Evolutionary conservation across 1,140 invertebrate genomes (phyloP), one percentile per base, ranked within the genome.

Genomic region (Hycleus phaleratus): DNA sequence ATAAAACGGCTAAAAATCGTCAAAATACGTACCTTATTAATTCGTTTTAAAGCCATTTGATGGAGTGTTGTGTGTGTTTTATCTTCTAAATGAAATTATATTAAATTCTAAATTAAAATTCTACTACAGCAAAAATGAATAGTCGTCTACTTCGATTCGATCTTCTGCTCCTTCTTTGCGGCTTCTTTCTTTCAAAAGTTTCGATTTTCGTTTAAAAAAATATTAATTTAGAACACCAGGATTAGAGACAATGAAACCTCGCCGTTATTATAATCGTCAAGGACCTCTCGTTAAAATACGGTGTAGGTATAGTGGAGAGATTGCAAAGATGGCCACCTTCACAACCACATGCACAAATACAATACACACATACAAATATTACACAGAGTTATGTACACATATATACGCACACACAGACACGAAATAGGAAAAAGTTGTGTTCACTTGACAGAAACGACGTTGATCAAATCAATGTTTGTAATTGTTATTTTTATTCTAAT

Each of bases 21-120:
- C 32, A 32, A 32, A 32, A 32, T 32, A 85, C 85, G 77, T 86
- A 91, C 90, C 88, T 93, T 93, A 86, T 93, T 93, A 83, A 93
- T 93, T 88, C 91, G 83, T 85, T 93, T 93, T 85, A 93, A 86
- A 82, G 91, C 90, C 91, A 93, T 93, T 88, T 85, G 78, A 76
- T 72, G 73, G 72, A 74, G 64, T 77, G 73, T 80, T 5, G 4
- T 32, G 73, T 79, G 70, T 80, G 75, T 74, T 75, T 78, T 76
- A 78, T 78, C 78, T 77, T 77, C 75, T 79, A 18, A 18, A 18
- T 18, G 18, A 18, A 18, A 18, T 18, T 18, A 18, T 79, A 77
- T 73, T 75, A 4, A 42, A 79, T 78, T 32, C 7, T 32, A 5
- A 32, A 32, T 32, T 32, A 5, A 4, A 7, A 32, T 32, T 32